Base-by-base conservation (phyloP, 2,797 vertebrate genomes). In the Threskiornis aethiopicus region DNA sequence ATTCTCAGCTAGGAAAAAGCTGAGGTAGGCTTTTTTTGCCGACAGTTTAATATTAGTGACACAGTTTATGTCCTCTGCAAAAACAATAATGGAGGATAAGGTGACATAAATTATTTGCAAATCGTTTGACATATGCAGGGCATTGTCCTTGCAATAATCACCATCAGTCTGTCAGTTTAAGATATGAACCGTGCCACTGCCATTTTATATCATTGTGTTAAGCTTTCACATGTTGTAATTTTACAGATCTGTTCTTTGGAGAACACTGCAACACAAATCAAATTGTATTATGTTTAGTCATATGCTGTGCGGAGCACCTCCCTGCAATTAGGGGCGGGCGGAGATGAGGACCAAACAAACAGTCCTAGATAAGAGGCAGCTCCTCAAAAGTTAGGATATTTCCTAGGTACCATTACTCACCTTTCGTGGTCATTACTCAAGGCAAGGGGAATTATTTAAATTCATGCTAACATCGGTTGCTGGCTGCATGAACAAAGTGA, bases 71-170 rank as follows among this genome's bases (percentile, higher is more conserved):
- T 98, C 99, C 98, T 99, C 98, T 98, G 98, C 98, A 99, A 98
- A 99, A 99, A 98, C 97, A 98, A 99, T 99, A 99, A 99, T 98
- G 97, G 98, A 98, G 98, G 98, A 99, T 99, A 99, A 99, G 98
- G 99, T 99, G 99, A 99, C 99, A 99, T 99, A 99, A 99, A 99
- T 99, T 99, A 99, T 99, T 99, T 99, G 99, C 98, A 99, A 99
- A 99, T 99, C 97, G 98, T 98, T 99, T 99, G 99, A 99, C 99
- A 99, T 98, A 99, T 98, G 98, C 98, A 98, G 98, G 99, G 98
- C 98, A 99, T 99, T 99, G 99, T 99, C 99, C 99, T 99, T 99
- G 99, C 99, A 99, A 99, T 99, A 99, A 99, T 99, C 99, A 98
- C 99, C 98, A 99, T 98, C 98, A 98, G 98, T 98, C 98, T 99